Evolutionary conservation across 2,888 invertebrate genomes (phyloP), one percentile per base, ranked within the genome.

Genomic region (Theretra japonica): DNA sequence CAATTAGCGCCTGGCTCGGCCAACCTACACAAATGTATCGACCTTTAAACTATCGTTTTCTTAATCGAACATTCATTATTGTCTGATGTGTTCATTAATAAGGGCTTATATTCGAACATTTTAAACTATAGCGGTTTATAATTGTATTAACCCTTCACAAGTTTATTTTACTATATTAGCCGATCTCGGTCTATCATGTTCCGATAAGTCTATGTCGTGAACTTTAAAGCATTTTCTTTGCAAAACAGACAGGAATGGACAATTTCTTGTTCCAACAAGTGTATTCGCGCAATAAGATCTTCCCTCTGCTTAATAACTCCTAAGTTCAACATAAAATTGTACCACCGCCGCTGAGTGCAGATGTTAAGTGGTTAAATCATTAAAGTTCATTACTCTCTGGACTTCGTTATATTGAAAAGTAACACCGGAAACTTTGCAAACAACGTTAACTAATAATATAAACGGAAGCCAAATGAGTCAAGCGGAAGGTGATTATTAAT

Each of bases 1-100:
- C 81, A 82, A 80, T 83, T 82, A 82, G 73, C 81, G 75, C 74
- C 70, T 77, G 74, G 75, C 70, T 25, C 68, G 72, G 56, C 70
- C 25, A 68, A 70, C 70, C 72, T 68, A 69, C 56, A 73, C 60
- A 53, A 65, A 21, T 62, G 41, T 17, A 58, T 58, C 6, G 23
- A 58, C 23, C 50, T 25, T 25, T 25, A 68, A 68, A 68, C 21
- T 23, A 50, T 68, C 50, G 50, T 25, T 7, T 25, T 57, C 8
- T 21, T n/a, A 57, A 57, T 58, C 25, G 25, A 58, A 25, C 17
- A 58, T 28, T 0, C 48, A 50, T 68, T 25, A 3, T n/a, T n/a
- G 11, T 41, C 8, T 15, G 2, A 41, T 41, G 11, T 41, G 41
- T 41, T 41, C 0, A 41, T 41, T 15, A 11, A 33, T 7, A 6